Conservation (phyloP, 2,113 vertebrate species). For the Okapia johnstoni region DNA sequence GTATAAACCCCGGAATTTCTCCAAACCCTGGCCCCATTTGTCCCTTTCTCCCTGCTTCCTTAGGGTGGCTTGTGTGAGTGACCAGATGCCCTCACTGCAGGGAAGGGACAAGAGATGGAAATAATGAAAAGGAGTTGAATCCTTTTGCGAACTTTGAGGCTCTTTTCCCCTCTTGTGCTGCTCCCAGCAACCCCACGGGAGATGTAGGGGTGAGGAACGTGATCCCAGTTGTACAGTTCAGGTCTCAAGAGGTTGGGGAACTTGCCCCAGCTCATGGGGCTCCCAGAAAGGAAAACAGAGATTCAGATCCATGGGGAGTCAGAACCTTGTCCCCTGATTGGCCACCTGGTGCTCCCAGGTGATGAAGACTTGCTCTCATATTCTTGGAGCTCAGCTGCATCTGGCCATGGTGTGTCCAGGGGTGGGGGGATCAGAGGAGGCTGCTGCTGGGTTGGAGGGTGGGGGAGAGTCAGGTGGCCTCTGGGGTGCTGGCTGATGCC, state of each 20-base stretch:
- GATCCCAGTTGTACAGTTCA: fast-evolving
- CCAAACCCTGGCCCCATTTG: neutral
- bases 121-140: neutral
- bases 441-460: neutral
- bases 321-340: too few species aligned
- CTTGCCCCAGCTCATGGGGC: fast-evolving
- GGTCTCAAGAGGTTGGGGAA: neutral
- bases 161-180: neutral
- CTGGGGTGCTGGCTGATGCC: neutral
- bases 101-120: neutral
- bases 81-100: neutral
- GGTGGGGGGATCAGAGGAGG: neutral
- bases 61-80: neutral
- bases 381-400: neutral
- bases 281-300: neutral
- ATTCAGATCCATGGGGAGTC: fast-evolving
- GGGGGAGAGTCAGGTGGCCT: neutral
- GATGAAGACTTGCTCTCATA: neutral
- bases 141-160: neutral
- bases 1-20: conserved; percentile 39
- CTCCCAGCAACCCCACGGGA: fast-evolving
- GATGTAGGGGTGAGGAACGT: neutral
- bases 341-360: neutral
- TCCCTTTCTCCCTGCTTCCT: neutral
- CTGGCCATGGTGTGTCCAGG: neutral